Conservation (phyloP, 1,140 invertebrate species). For the Babylonia areolata region DNA sequence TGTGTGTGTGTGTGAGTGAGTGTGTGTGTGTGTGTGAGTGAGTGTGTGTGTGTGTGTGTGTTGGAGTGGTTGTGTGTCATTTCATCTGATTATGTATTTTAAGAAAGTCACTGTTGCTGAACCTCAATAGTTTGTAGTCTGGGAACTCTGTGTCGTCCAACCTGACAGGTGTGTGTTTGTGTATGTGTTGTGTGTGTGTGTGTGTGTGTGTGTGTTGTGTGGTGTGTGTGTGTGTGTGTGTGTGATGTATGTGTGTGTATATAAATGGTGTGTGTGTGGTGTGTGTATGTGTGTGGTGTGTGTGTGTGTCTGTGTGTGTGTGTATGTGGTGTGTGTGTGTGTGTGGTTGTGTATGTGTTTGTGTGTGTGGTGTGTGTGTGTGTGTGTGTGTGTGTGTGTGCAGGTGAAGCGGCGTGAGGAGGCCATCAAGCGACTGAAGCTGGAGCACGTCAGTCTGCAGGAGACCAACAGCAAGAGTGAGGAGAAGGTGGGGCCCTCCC, state of each 20-base stretch:
- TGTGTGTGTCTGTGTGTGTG: not conserved
- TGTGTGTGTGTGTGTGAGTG: slow-evolving; percentile 4
- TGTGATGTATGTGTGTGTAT: not conserved
- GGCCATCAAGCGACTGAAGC: slow-evolving; percentile 70
- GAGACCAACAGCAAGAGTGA: slow-evolving; percentile 70
- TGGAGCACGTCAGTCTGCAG: slow-evolving; percentile 70
- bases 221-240: not conserved
- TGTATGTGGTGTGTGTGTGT: not conserved
- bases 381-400: slow-evolving; percentile 29
- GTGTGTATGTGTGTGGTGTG: slow-evolving; percentile 17
- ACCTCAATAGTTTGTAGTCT: no score
- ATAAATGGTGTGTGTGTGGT: slow-evolving; percentile 3
- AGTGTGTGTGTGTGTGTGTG: slow-evolving; percentile 18
- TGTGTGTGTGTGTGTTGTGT: slow-evolving; percentile 21
- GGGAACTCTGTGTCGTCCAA: no score
- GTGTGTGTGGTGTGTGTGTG: not conserved
- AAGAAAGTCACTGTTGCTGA: no score
- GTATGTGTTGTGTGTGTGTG: slow-evolving; percentile 3
- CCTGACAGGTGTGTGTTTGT: no score
- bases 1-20: not conserved
- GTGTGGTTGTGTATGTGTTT: not conserved
- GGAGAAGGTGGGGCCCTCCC: slow-evolving; percentile 70
- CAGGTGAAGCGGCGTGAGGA: slow-evolving; percentile 74
- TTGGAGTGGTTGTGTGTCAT: no score
- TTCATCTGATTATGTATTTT: no score